Conservation (phyloP, 2,797 vertebrate species). For the Micromesistius poutassou region DNA sequence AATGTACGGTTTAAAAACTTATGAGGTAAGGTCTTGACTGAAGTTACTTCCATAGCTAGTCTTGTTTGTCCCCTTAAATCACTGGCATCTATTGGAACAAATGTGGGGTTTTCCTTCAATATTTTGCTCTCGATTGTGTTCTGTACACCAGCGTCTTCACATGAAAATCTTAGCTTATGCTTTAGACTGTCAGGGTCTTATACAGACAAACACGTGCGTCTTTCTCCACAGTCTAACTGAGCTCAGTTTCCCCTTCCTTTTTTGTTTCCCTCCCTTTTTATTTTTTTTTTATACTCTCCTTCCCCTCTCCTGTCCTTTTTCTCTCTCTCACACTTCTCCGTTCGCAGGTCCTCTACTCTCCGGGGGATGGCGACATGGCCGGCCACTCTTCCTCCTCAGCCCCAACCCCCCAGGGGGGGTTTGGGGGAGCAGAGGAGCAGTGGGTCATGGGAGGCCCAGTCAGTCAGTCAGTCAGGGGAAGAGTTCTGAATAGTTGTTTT, state of each 20-base stretch:
- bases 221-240: constrained; percentile 86
- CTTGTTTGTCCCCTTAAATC: constrained; percentile 43
- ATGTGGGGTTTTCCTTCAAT: constrained; percentile 20
- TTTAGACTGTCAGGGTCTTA: constrained; percentile 77
- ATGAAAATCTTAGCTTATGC: constrained; percentile 34
- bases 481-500: constrained; percentile 98
- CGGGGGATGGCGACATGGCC: constrained; percentile 53
- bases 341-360: constrained; percentile 72
- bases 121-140: constrained; percentile 68
- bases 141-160: constrained; percentile 65
- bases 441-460: constrained; percentile 68
- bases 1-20: constrained; percentile 28
- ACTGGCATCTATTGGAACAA: constrained; percentile 41
- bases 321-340: constrained; percentile 68
- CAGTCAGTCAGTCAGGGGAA: constrained; percentile 78
- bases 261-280: constrained; percentile 65
- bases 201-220: constrained; percentile 81
- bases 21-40: constrained; percentile 71
- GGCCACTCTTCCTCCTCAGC: constrained; percentile 67
- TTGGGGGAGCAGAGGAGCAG: constrained; percentile 74
- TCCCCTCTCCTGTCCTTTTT: constrained; percentile 59
- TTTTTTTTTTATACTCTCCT: constrained; percentile 46
- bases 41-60: constrained; percentile 82
- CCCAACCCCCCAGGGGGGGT: constrained; percentile 76
- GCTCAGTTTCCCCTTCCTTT: constrained; percentile 78